Base-by-base conservation (phyloP, 2,113 vertebrate genomes). In the Pygoscelis antarcticus region DNA sequence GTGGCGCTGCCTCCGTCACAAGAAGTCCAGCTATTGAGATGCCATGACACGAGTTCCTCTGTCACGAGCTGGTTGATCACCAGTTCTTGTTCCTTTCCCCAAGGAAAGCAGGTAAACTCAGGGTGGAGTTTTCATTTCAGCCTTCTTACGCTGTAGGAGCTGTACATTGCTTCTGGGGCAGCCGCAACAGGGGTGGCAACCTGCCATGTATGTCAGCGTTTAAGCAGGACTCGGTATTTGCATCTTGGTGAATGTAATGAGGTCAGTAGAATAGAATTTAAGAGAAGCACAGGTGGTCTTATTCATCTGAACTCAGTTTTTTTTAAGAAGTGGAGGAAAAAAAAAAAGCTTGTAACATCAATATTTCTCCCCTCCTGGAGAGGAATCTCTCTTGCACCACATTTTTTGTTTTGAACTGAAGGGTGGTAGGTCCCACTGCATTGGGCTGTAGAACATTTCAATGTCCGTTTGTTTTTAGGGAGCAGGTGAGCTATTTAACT, bases 221-320 rank as follows among this genome's bases (percentile, higher is more conserved):
- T 57, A 38, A 85, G 57, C 77, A 69, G 69, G 13, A 68, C n/a
- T 65, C 2, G 0, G 36, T 51, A 23, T 44, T 74, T 81, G 10
- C 32, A 26, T 83, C 65, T 71, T n/a, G 51, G 64, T 68, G 61
- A 68, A 40, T 27, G 25, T 14, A 46, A n/a, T 9, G 46, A 78
- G 76, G 57, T 76, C 36, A 89, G 55, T 34, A 74, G 77, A 87
- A 60, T 32, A 65, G 72, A 85, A 32, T 6, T 54, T 36, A 11
- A 20, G 66, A 70, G 58, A 69, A 90, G 40, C 11, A 4, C 9
- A 70, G 46, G 19, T 62, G 4, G 2, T 83, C 16, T 60, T 40
- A 51, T 11, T 68, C 3, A 3, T 20, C 51, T 57, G 46, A 9
- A 6, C 3, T 25, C 27, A 13, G 2, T 5, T 20, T 5, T 4